These are phyloP conservation scores for Cinara cedri DNA, from an alignment of 2,888 invertebrate genomes.

Conservation along the genomic window DNA sequence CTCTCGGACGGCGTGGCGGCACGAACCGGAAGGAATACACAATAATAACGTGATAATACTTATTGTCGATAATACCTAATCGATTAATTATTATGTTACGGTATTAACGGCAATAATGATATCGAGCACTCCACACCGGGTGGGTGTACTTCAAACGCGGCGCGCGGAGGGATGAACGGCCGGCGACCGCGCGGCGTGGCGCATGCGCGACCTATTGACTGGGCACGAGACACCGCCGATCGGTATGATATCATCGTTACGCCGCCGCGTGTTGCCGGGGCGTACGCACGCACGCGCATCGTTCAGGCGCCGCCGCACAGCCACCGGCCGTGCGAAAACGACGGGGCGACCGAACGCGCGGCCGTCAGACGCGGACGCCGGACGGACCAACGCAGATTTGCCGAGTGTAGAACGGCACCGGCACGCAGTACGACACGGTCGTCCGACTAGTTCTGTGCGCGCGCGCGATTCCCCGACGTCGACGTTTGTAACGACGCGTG, in stretches of 20 bases:
- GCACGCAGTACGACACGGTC: neutral
- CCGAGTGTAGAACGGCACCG: neutral
- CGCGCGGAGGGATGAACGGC: neutral
- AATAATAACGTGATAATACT: too few species aligned
- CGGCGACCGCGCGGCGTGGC: neutral
- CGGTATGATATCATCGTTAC: neutral
- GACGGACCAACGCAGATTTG: neutral
- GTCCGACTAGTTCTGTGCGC: too few species aligned
- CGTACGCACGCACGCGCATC: neutral
- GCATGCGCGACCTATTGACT: conserved; percentile 41
- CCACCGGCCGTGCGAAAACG: conserved; percentile 22
- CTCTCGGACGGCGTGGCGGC: too few species aligned
- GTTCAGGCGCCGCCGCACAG: neutral
- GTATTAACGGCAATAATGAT: too few species aligned
- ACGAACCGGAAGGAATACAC: too few species aligned
- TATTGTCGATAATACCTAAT: too few species aligned
- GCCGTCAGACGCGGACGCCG: conserved; percentile 1
- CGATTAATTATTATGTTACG: too few species aligned
- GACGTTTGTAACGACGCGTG: neutral
- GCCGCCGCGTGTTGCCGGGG: neutral
- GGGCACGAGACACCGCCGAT: conserved; percentile 23
- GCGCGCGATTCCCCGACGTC: too few species aligned
- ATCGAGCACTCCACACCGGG: too few species aligned
- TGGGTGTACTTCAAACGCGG: neutral
- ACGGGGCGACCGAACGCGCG: neutral